These are phyloP conservation scores for Lepus europaeus DNA, from an alignment of 2,113 vertebrate species.

Conservation along the genomic window DNA sequence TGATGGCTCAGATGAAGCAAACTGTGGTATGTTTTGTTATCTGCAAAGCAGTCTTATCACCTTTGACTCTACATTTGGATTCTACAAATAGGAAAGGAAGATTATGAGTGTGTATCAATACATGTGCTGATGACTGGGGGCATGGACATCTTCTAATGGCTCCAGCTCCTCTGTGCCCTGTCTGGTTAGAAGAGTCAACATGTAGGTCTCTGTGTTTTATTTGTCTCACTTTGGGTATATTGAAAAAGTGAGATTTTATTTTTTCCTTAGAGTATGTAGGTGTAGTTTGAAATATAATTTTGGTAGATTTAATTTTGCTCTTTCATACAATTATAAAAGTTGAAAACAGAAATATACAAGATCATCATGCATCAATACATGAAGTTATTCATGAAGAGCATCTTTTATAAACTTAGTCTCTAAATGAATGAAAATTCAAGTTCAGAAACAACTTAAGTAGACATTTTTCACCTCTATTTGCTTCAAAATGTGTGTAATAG, in stretches of 20 bases:
- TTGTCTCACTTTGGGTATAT: background rate
- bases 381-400: too few species aligned
- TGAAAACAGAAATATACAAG: too few species aligned
- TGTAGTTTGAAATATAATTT: too few species aligned
- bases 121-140: background rate
- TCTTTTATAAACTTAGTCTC: too few species aligned
- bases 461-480: too few species aligned
- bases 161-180: background rate
- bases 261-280: too few species aligned
- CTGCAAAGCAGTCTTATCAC: background rate
- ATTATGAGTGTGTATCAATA: background rate
- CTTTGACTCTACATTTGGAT: background rate
- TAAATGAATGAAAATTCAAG: too few species aligned
- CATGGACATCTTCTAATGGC: background rate
- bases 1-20: conserved; percentile 93
- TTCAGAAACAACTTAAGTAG: too few species aligned
- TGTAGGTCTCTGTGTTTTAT: fast-evolving
- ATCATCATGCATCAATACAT: too few species aligned
- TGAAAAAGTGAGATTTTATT: background rate
- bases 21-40: conserved; percentile 90
- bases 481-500: background rate
- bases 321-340: too few species aligned
- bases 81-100: background rate
- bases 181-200: background rate
- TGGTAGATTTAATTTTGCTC: too few species aligned